Evolutionary conservation across 2,888 invertebrate species (phyloP), one percentile per base, ranked within the genome.

Genomic region (Melikaiella ostensackeni): DNA sequence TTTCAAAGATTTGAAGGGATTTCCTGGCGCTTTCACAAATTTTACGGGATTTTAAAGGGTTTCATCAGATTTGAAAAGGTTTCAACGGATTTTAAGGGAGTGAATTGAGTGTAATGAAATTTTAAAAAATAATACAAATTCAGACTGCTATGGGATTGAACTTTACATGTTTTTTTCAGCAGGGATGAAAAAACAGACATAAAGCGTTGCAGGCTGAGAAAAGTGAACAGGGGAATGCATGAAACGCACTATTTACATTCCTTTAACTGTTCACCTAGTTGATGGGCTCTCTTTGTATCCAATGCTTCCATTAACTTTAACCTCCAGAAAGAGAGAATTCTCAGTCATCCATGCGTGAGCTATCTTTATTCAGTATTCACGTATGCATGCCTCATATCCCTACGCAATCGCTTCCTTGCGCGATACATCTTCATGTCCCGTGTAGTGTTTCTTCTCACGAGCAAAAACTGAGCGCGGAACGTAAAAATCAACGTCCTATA

Each of bases 391-490:
- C 24, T 30, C 16, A 21, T 27, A 24, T 30, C n/a, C n/a, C n/a
- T n/a, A n/a, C n/a, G n/a, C n/a, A n/a, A n/a, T n/a, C n/a, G 6
- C 50, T 50, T 4, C 50, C n/a, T 7, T 66, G 75, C 76, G 79
- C 83, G 86, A 86, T 86, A 85, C 84, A 87, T 87, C 87, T 83
- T 81, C 82, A 78, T 75, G 59, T 81, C 77, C 77, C 80, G 85
- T 83, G 85, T 82, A 81, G 81, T 82, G 82, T 84, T 84, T 84
- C 86, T 85, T 86, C 86, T 87, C 87, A 87, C 87, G 86, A 79
- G 42, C 55, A 75, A 79, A 55, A 9, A 21, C 9, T 55, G 9
- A 55, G 16, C 21, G 81, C 75, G 78, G 75, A 83, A 82, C 82
- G 85, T 79, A 87, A 87, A 85, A 86, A 86, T 85, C 62, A 81